A percentile compares a stretch with the other conserved stretches of the same genome.
Conservation (phyloP, 2,888 invertebrate species). For the Seladonia tumulorum region DNA sequence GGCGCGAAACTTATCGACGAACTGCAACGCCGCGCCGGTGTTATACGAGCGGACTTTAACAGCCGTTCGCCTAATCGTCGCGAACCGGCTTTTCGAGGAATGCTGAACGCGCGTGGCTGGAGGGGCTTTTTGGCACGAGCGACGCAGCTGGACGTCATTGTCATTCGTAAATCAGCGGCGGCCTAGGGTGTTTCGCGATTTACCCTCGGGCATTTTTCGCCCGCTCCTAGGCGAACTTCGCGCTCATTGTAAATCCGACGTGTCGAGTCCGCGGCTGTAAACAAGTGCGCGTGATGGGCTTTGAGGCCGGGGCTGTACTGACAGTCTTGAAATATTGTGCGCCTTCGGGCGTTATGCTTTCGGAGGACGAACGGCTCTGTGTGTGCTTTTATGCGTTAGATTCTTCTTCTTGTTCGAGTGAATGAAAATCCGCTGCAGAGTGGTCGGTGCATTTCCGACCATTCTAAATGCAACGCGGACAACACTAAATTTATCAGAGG, state of each 20-base stretch:
- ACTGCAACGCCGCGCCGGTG: slow-evolving; percentile 35
- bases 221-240: not conserved
- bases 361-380: too few species aligned
- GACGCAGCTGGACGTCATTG: slow-evolving; percentile 56
- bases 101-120: slow-evolving; percentile 48
- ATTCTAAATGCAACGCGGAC: too few species aligned
- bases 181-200: not conserved
- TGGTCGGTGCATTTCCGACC: too few species aligned
- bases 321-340: not conserved
- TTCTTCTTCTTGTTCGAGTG: too few species aligned
- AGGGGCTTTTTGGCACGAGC: slow-evolving; percentile 58
- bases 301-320: not conserved
- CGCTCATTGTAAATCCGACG: not conserved
- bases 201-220: not conserved
- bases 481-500: too few species aligned
- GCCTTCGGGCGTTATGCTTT: too few species aligned
- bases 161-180: slow-evolving; percentile 66
- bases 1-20: slow-evolving; percentile 43
- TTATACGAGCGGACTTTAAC: slow-evolving; percentile 64
- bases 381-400: too few species aligned
- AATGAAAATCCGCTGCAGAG: too few species aligned
- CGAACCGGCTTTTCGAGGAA: slow-evolving; percentile 64
- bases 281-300: not conserved
- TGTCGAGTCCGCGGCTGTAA: not conserved
- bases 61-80: slow-evolving; percentile 63